phyloP scores from a whole-genome alignment of 2,113 vertebrate species.

The Castor canadensis region DNA sequence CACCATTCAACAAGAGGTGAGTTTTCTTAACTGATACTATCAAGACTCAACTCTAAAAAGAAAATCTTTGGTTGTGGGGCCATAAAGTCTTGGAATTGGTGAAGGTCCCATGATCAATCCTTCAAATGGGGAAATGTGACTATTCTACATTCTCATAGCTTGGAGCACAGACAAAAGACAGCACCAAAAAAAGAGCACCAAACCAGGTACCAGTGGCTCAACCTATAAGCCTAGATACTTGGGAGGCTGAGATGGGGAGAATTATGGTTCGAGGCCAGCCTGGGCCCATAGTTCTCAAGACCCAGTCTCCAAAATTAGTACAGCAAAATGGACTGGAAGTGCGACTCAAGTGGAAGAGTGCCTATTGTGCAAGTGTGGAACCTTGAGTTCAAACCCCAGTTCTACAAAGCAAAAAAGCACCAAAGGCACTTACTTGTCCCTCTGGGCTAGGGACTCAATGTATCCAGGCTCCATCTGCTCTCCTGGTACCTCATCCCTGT shows the following conservation, averaged over 20 bases:
- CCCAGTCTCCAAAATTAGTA: too few species aligned
- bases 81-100: background rate
- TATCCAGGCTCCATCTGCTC: slow-evolving; percentile 25
- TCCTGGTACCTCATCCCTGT: slow-evolving; percentile 74
- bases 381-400: too few species aligned
- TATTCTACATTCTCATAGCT: background rate
- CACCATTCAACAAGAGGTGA: background rate
- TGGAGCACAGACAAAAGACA: background rate
- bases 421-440: slow-evolving; percentile 85
- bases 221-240: too few species aligned
- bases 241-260: too few species aligned
- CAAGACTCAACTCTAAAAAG: background rate
- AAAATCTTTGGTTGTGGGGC: background rate
- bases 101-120: background rate
- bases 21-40: too few species aligned
- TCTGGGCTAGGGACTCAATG: slow-evolving; percentile 65
- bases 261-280: too few species aligned
- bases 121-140: background rate
- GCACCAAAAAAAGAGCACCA: background rate
- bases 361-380: too few species aligned
- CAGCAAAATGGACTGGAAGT: too few species aligned
- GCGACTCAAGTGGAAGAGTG: too few species aligned
- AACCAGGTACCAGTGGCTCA: too few species aligned
- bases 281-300: too few species aligned
- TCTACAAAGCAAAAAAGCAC: background rate